Conservation (phyloP, 2,797 vertebrate genomes). For the Oceanodroma leucorhoa region DNA sequence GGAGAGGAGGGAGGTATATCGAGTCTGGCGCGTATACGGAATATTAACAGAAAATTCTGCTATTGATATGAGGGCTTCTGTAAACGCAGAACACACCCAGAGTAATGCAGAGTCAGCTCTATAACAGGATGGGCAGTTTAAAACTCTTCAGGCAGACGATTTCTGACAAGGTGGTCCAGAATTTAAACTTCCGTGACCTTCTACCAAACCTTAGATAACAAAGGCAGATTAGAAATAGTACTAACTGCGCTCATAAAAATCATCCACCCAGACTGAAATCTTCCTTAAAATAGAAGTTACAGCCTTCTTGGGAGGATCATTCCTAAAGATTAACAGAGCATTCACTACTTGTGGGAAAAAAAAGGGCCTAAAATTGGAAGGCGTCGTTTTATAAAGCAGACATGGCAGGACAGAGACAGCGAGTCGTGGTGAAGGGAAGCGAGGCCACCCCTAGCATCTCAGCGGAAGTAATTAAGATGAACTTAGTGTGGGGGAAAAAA, state of each 20-base stretch:
- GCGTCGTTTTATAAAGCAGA: not conserved
- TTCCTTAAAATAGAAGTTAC: constrained; percentile 64
- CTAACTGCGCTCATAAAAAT: constrained; percentile 15
- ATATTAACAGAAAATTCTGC: not conserved
- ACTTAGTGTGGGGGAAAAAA: not conserved
- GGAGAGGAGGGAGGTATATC: not conserved
- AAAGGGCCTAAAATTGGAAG: constrained; percentile 46
- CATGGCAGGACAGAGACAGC: not conserved
- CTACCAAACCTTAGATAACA: constrained; percentile 42
- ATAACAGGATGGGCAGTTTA: not conserved
- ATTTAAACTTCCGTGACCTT: constrained; percentile 58
- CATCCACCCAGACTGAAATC: constrained; percentile 39
- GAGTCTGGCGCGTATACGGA: not conserved
- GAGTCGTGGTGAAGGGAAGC: not conserved
- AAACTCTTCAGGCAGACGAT: constrained; percentile 16
- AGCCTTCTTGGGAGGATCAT: constrained; percentile 45
- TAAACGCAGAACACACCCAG: not conserved
- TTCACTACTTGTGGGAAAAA: constrained; percentile 2
- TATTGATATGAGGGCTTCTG: not conserved
- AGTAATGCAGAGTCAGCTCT: not conserved
- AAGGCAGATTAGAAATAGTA: constrained; percentile 50
- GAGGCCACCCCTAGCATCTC: not conserved
- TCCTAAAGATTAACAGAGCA: constrained; percentile 62
- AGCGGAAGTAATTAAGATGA: constrained; percentile 39
- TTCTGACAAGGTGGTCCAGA: not conserved